phyloP scores from a whole-genome alignment of 2,113 vertebrate species.

The Polypterus bichir region DNA sequence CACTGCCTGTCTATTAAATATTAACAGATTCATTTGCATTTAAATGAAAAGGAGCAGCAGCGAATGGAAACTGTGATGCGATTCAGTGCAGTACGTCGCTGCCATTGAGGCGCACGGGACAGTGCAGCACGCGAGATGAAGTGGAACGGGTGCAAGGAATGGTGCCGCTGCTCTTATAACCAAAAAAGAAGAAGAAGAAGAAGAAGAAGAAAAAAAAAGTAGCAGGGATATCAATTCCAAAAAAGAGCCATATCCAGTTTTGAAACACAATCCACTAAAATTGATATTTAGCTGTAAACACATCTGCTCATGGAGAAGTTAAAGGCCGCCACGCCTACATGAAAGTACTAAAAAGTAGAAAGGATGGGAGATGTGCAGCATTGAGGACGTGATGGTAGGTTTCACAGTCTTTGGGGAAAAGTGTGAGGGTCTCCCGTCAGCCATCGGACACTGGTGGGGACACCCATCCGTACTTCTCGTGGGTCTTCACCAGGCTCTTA shows the following conservation, averaged over 20 bases:
- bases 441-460: slow-evolving; percentile 92
- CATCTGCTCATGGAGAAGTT: slow-evolving; percentile 59
- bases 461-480: slow-evolving; percentile 98
- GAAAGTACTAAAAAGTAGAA: slow-evolving; percentile 53
- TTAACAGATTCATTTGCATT: slow-evolving; percentile 67
- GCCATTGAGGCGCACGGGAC: slow-evolving; percentile 37
- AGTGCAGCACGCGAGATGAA: slow-evolving; percentile 1
- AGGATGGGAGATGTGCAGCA: slow-evolving; percentile 48
- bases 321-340: slow-evolving; percentile 54
- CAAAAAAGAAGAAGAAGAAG: slow-evolving; percentile 24
- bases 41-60: slow-evolving; percentile 54
- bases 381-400: slow-evolving; percentile 53
- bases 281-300: slow-evolving; percentile 43
- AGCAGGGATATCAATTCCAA: slow-evolving; percentile 17
- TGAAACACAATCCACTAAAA: slow-evolving; percentile 46
- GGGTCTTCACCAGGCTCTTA: slow-evolving; percentile 98
- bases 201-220: slow-evolving; percentile 20
- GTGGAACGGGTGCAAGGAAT: slow-evolving; percentile 6
- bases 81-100: slow-evolving; percentile 44
- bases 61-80: slow-evolving; percentile 40
- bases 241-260: slow-evolving; percentile 22
- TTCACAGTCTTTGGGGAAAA: slow-evolving; percentile 17
- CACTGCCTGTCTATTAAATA: slow-evolving; percentile 63
- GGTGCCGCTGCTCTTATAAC: slow-evolving; percentile 13
- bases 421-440: slow-evolving; percentile 44